Evolutionary conservation across 1,140 invertebrate species (phyloP).

Genomic region (Hyles euphorbiae): DNA sequence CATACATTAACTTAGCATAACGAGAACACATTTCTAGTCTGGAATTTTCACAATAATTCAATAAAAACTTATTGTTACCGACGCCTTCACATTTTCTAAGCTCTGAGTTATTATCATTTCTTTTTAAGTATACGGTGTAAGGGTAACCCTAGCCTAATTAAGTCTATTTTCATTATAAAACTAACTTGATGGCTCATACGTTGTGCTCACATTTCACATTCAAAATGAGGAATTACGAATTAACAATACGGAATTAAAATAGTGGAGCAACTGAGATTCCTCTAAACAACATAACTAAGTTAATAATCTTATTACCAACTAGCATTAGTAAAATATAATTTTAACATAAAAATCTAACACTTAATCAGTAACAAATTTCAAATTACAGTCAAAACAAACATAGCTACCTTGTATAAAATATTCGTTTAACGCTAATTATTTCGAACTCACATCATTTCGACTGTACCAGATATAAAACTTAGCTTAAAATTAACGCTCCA

Average conservation of each 20-base stretch:
- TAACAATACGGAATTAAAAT: constrained; percentile 28
- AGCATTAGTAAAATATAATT: too few species aligned
- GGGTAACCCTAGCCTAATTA: constrained; percentile 14
- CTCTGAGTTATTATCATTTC: constrained; percentile 40
- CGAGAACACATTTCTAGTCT: constrained; percentile 49
- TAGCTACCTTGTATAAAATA: too few species aligned
- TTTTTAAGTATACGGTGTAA: constrained; percentile 33
- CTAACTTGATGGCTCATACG: constrained; percentile 34
- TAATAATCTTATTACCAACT: too few species aligned
- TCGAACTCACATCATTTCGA: too few species aligned
- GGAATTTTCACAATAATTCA: constrained; percentile 19
- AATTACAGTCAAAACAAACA: too few species aligned
- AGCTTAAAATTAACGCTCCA: too few species aligned
- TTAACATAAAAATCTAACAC: too few species aligned
- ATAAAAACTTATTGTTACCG: constrained; percentile 22
- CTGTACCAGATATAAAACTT: too few species aligned
- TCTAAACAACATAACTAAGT: constrained; percentile 8
- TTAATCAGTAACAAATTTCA: too few species aligned
- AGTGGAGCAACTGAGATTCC: constrained; percentile 28
- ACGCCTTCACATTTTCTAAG: constrained; percentile 33
- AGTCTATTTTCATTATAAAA: constrained; percentile 25
- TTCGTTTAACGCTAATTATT: too few species aligned
- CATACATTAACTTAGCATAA: not conserved
- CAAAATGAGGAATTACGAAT: constrained; percentile 15
- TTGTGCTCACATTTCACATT: constrained; percentile 23